phyloP scores from a whole-genome alignment of 2,113 vertebrate genomes.

The Taxidea taxus region DNA sequence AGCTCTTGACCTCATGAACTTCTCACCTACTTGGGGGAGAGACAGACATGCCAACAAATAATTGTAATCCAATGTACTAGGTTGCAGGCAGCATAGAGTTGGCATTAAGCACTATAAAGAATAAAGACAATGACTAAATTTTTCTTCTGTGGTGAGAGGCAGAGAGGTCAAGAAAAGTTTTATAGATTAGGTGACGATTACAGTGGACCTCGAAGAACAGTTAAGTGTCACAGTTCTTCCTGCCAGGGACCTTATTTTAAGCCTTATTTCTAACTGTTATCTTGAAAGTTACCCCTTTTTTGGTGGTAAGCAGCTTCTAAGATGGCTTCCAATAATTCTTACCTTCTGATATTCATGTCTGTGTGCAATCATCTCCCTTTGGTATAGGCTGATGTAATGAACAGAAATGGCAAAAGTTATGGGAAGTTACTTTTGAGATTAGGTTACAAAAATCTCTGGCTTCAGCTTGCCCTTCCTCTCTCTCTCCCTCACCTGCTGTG shows the following conservation, averaged over 20 bases:
- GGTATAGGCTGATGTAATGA: background rate
- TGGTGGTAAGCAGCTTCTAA: background rate
- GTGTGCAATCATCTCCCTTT: background rate
- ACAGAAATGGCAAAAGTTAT: background rate
- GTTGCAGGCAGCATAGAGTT: background rate
- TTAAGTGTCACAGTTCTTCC: background rate
- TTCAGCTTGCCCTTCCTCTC: background rate
- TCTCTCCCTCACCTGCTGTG: background rate
- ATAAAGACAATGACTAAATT: background rate
- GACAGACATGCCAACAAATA: background rate
- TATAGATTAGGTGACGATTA: background rate
- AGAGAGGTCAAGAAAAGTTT: background rate
- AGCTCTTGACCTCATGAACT: background rate
- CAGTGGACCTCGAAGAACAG: background rate
- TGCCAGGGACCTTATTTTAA: background rate
- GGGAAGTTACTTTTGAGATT: background rate
- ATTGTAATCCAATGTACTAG: background rate
- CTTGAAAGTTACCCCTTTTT: background rate
- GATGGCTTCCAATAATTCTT: background rate
- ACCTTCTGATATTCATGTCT: background rate
- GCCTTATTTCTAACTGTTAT: background rate
- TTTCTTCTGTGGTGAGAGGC: background rate
- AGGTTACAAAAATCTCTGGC: background rate
- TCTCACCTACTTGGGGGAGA: background rate
- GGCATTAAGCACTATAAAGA: background rate